Conservation (phyloP, 2,797 vertebrate genomes). For the Thripadectes ignobilis region DNA sequence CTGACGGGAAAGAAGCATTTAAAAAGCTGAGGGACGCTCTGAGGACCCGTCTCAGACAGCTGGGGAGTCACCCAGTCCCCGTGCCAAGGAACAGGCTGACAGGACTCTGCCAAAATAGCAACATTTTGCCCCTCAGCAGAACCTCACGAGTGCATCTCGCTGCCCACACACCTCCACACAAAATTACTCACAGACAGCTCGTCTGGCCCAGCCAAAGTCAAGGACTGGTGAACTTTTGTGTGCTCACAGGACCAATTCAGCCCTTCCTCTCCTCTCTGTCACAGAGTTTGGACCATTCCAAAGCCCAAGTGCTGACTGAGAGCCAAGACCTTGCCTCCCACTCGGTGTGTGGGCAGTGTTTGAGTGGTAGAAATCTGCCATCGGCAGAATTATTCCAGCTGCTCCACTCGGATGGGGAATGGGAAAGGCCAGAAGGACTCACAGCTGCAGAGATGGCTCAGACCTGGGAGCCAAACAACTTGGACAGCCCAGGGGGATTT, state of each 20-base stretch:
- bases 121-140: background rate
- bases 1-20: slow-evolving; percentile 22
- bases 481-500: background rate
- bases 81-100: background rate
- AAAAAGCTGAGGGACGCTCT: background rate
- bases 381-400: background rate
- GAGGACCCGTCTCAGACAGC: background rate
- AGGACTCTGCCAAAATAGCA: slow-evolving; percentile 26
- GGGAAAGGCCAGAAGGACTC: background rate
- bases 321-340: background rate
- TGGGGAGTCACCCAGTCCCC: background rate
- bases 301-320: background rate
- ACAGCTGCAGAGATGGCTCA: background rate
- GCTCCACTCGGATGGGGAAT: background rate
- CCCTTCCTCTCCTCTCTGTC: fast-evolving
- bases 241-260: background rate
- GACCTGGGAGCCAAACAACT: background rate
- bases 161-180: slow-evolving; percentile 21
- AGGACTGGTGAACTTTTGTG: background rate
- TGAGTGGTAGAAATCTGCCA: background rate
- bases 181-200: background rate
- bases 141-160: background rate
- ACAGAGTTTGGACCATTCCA: background rate
- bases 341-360: background rate
- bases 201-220: background rate